Conservation (phyloP, 2,797 vertebrate genomes). For the Urosaurus nigricauda region DNA sequence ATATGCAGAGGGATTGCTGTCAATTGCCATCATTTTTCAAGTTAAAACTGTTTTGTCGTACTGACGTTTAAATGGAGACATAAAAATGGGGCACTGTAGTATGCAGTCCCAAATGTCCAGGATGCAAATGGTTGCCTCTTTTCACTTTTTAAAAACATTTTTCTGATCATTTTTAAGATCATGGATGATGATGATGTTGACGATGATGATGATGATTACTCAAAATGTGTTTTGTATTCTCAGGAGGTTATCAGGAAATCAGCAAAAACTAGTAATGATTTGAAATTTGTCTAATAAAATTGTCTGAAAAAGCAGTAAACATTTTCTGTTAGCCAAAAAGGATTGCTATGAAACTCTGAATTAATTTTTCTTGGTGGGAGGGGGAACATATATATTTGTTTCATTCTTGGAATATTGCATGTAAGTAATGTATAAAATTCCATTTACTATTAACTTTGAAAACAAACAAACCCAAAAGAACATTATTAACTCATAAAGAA, state of each 20-base stretch:
- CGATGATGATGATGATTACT: not conserved
- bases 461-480: not conserved
- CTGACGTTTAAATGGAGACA: not conserved
- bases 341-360: constrained; percentile 19
- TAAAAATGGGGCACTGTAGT: not conserved
- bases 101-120: not conserved
- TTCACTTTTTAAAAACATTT: not conserved
- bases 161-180: too few relatives aligned
- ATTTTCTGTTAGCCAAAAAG: constrained; percentile 71
- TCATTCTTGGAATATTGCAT: constrained; percentile 77
- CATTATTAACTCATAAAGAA: not conserved
- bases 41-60: not conserved
- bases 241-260: not conserved
- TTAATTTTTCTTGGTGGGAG: constrained; percentile 51
- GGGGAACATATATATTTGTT: constrained; percentile 56
- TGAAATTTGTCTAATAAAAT: not conserved
- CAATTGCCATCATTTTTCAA: not conserved
- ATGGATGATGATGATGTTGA: too few relatives aligned
- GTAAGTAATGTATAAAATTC: constrained; percentile 58
- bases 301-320: constrained; percentile 38
- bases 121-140: not conserved
- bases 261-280: not conserved
- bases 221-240: not conserved
- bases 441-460: constrained; percentile 42
- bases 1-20: not conserved